These are phyloP conservation scores for Laodelphax striatellus DNA, from an alignment of 1,140 invertebrate species.

Conservation along the genomic window DNA sequence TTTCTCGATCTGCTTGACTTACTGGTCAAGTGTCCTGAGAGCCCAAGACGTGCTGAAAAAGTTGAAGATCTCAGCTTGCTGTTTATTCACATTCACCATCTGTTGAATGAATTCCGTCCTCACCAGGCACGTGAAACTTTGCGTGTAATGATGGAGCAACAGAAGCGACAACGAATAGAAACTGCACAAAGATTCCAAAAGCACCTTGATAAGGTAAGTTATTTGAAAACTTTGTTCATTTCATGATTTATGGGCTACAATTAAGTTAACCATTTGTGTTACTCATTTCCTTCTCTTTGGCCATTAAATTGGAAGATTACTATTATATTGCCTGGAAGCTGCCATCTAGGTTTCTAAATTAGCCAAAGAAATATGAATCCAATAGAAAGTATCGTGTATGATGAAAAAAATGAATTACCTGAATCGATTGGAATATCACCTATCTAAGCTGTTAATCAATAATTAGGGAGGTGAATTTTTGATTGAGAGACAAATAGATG, in stretches of 20 bases:
- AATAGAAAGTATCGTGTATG: too few relatives aligned
- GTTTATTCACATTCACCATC: slow-evolving; percentile 97
- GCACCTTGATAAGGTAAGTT: slow-evolving; percentile 70
- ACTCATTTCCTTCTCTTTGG: too few relatives aligned
- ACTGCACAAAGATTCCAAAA: slow-evolving; percentile 83
- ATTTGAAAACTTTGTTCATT: background rate
- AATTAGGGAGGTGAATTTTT: too few relatives aligned
- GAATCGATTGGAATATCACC: too few relatives aligned
- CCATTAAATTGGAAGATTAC: too few relatives aligned
- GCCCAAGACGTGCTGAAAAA: slow-evolving; percentile 84
- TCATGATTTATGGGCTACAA: background rate
- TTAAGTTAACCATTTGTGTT: too few relatives aligned
- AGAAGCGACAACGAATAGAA: slow-evolving; percentile 81
- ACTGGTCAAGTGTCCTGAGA: slow-evolving; percentile 85
- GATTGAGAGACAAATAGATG: too few relatives aligned
- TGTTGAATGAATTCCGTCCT: slow-evolving; percentile 95
- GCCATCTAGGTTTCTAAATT: too few relatives aligned
- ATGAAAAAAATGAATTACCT: too few relatives aligned
- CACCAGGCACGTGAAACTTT: slow-evolving; percentile 92
- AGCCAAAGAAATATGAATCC: too few relatives aligned
- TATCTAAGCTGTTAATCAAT: too few relatives aligned
- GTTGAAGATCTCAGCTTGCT: slow-evolving; percentile 90
- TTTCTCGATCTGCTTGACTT: slow-evolving; percentile 94
- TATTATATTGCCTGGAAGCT: too few relatives aligned
- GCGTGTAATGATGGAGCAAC: slow-evolving; percentile 92